These are phyloP conservation scores for Drosophila obscura DNA, from an alignment of 1,140 invertebrate genomes.

Conservation along the genomic window DNA sequence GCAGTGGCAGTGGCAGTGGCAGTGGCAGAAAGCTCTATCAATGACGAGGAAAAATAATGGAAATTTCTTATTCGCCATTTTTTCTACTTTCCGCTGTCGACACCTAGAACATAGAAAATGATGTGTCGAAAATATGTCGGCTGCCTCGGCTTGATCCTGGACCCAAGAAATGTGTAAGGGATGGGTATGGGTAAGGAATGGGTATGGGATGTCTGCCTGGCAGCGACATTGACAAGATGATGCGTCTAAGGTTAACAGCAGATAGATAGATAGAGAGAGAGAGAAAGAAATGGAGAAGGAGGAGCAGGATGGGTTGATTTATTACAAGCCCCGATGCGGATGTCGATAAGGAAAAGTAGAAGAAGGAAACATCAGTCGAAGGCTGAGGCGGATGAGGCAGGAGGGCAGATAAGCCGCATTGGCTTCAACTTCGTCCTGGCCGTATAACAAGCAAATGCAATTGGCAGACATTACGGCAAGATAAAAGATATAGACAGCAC, in stretches of 20 bases:
- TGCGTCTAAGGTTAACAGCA: conserved; percentile 53
- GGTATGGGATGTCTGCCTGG: conserved; percentile 6
- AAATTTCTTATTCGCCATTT: conserved; percentile 50
- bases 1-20: neutral
- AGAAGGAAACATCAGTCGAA: neutral
- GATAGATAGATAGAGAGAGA: conserved; percentile 8
- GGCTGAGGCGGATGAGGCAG: neutral
- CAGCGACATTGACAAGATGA: conserved; percentile 71
- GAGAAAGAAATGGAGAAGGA: conserved; percentile 20
- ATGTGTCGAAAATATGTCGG: conserved; percentile 67
- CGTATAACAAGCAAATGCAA: conserved; percentile 61
- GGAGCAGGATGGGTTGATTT: conserved; percentile 62
- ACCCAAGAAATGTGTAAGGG: too few species aligned
- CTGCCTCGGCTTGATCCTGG: conserved; percentile 18
- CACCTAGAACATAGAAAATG: conserved; percentile 71
- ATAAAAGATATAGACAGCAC: conserved; percentile 39
- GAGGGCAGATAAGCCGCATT: conserved; percentile 49
- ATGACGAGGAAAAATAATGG: conserved; percentile 62
- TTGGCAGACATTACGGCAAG: conserved; percentile 68
- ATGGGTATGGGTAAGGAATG: too few species aligned
- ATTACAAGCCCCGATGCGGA: conserved; percentile 57
- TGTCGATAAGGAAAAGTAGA: conserved; percentile 44
- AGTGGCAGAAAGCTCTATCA: conserved; percentile 42
- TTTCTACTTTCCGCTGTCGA: conserved; percentile 14
- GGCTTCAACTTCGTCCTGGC: too few species aligned